These are phyloP conservation scores for Protula sp. DNA, from an alignment of 2,888 invertebrate genomes.

Conservation along the genomic window DNA sequence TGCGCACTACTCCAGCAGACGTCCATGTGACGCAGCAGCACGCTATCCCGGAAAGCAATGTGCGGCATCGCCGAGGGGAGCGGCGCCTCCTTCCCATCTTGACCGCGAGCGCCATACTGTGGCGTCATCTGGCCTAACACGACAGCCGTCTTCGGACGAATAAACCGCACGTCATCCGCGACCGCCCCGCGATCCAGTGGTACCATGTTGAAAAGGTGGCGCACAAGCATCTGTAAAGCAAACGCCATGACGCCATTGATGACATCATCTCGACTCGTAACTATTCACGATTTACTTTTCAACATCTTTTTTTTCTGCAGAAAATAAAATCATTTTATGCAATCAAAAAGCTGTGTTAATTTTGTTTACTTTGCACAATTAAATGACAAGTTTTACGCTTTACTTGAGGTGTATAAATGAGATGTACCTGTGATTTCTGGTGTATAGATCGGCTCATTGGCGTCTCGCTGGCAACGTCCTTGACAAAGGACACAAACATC, in stretches of 20 bases:
- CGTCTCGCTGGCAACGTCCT: too few relatives aligned
- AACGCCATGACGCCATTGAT: background rate
- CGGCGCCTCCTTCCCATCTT: too few relatives aligned
- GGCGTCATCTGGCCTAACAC: constrained; percentile 6
- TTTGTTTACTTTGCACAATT: too few relatives aligned
- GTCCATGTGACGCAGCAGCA: constrained; percentile 8
- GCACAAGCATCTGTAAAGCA: too few relatives aligned
- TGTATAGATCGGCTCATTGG: too few relatives aligned
- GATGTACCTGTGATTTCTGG: too few relatives aligned
- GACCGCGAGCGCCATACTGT: constrained; percentile 18
- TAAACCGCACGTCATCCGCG: constrained; percentile 13
- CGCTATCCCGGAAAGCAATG: constrained; percentile 16
- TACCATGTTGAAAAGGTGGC: constrained; percentile 16
- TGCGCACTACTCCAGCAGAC: constrained; percentile 19
- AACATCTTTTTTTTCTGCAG: too few relatives aligned
- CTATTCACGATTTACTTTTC: too few relatives aligned
- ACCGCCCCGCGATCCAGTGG: constrained; percentile 9
- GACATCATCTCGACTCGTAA: background rate
- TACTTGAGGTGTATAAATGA: too few relatives aligned
- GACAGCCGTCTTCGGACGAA: constrained; percentile 10
- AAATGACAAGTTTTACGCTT: too few relatives aligned
- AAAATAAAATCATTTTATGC: too few relatives aligned
- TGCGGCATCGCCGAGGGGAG: constrained; percentile 11
- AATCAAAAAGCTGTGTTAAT: too few relatives aligned
- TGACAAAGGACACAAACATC: constrained; percentile 19